Percentiles rank a stretch among this genome's conserved stretches.
Conservation (phyloP, 2,113 vertebrate genomes). For the Thamnophis sirtalis region DNA sequence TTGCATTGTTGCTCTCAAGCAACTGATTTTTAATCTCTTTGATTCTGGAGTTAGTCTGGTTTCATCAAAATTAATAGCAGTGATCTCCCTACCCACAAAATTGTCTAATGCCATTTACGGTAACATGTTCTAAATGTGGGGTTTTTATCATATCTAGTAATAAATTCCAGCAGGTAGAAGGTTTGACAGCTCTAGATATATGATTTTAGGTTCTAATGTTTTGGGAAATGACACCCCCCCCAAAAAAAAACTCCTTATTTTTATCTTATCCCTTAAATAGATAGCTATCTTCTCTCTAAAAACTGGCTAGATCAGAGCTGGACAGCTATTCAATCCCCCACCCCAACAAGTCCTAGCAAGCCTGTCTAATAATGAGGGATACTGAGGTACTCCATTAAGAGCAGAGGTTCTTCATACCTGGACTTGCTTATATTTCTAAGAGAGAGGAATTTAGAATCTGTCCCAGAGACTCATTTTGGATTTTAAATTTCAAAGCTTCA, state of each 20-base stretch:
- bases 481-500: neutral
- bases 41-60: neutral
- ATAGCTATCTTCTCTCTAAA: neutral
- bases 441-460: neutral
- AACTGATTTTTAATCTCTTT: neutral
- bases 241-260: neutral
- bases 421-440: neutral
- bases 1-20: neutral
- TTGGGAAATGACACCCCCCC: neutral
- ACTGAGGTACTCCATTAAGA: neutral
- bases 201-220: neutral
- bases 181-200: neutral
- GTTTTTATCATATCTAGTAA: neutral
- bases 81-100: neutral
- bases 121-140: neutral
- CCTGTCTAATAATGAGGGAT: neutral
- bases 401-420: neutral
- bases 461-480: neutral
- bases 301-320: neutral
- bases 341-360: neutral
- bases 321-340: neutral
- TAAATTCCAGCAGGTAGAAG: neutral
- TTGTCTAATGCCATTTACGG: neutral
- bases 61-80: neutral
- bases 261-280: neutral